Conservation (phyloP, 2,888 invertebrate species). For the Trissolcus brochymenae region DNA sequence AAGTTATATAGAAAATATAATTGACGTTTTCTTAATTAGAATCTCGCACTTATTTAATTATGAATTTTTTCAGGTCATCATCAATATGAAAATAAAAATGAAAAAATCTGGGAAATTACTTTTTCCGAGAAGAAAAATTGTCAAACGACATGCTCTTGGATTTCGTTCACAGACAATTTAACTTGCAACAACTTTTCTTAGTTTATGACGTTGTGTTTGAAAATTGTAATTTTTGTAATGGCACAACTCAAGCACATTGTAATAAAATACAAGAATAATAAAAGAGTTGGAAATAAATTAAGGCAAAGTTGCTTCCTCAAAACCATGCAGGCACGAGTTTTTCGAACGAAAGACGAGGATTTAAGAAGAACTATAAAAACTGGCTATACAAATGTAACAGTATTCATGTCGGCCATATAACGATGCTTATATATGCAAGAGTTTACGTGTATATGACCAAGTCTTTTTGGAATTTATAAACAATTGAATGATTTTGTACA, state of each 20-base stretch:
- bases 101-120: not conserved
- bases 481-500: not conserved
- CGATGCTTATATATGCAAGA: slow-evolving; percentile 22
- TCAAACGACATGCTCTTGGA: not conserved
- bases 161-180: slow-evolving; percentile 1
- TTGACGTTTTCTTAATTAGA: not conserved
- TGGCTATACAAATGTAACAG: slow-evolving; percentile 38
- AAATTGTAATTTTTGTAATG: slow-evolving; percentile 37
- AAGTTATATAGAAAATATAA: slow-evolving; percentile 6
- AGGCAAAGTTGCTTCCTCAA: slow-evolving; percentile 40
- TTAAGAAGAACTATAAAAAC: slow-evolving; percentile 49
- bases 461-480: slow-evolving; percentile 18
- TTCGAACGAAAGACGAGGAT: slow-evolving; percentile 28
- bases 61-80: too few species aligned
- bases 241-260: slow-evolving; percentile 27
- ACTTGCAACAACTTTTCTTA: slow-evolving; percentile 1
- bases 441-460: not conserved
- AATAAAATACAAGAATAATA: slow-evolving; percentile 32
- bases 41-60: too few species aligned
- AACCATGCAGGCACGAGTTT: slow-evolving; percentile 16
- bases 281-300: slow-evolving; percentile 36
- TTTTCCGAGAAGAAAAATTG: not conserved
- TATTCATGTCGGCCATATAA: slow-evolving; percentile 42
- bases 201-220: slow-evolving; percentile 21
- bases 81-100: too few species aligned